Percentiles rank a stretch among this genome's conserved stretches.
Evolutionary conservation across 2,113 vertebrate species (phyloP).

Genomic region (Rhinogobius similis): DNA sequence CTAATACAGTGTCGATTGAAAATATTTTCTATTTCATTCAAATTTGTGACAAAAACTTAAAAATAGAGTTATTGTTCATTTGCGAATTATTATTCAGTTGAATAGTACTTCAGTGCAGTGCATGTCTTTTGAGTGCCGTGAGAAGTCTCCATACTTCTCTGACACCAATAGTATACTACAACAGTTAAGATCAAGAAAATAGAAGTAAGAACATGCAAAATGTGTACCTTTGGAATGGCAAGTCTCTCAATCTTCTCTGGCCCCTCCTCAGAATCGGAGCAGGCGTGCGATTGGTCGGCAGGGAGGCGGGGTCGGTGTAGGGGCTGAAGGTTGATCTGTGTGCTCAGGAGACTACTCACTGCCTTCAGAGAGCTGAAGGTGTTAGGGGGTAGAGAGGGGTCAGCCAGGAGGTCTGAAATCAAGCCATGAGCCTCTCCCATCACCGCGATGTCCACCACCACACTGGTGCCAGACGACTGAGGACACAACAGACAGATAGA

Average conservation of each 20-base stretch:
- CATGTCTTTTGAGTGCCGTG: too few relatives aligned
- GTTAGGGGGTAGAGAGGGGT: slow-evolving; percentile 89
- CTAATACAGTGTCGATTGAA: too few relatives aligned
- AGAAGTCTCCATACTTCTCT: not conserved
- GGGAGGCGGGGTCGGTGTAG: slow-evolving; percentile 85
- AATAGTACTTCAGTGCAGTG: too few relatives aligned
- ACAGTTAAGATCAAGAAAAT: not conserved
- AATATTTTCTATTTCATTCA: too few relatives aligned
- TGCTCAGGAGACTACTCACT: slow-evolving; percentile 94
- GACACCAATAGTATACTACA: not conserved
- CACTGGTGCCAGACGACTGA: slow-evolving; percentile 93
- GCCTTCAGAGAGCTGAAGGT: slow-evolving; percentile 92
- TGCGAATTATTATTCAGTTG: too few relatives aligned
- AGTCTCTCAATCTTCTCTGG: slow-evolving; percentile 86
- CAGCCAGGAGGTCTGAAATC: slow-evolving; percentile 93
- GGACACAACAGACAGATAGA: slow-evolving; percentile 9
- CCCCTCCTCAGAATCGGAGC: slow-evolving; percentile 89
- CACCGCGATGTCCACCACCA: slow-evolving; percentile 93
- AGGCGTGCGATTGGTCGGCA: slow-evolving; percentile 82
- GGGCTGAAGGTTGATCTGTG: slow-evolving; percentile 90
- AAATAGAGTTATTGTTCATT: too few relatives aligned
- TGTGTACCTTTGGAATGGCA: slow-evolving; percentile 87
- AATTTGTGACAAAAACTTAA: too few relatives aligned
- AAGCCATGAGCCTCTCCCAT: slow-evolving; percentile 98
- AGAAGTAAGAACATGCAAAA: not conserved